Conservation (phyloP, 2,888 invertebrate species). For the Prosapia bicincta region DNA sequence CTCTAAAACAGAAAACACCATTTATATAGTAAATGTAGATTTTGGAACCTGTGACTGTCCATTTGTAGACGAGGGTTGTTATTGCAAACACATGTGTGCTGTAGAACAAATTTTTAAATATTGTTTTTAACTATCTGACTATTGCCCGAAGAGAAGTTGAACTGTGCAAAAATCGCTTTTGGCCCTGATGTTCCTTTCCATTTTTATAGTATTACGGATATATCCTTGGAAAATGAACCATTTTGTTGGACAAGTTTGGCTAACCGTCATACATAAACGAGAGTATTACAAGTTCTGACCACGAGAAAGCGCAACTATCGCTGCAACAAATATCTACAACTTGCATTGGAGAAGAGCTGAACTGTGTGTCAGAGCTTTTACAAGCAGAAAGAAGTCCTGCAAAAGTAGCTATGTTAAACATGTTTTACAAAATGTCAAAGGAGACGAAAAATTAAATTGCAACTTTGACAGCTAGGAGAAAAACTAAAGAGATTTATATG, state of each 20-base stretch:
- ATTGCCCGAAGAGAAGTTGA: conserved; percentile 2
- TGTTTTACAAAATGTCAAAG: no score
- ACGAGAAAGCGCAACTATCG: neutral
- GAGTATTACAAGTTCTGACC: neutral
- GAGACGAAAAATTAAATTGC: no score
- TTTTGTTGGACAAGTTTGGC: neutral
- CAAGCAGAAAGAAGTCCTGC: neutral
- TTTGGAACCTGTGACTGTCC: conserved; percentile 14
- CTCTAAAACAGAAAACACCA: conserved; percentile 8
- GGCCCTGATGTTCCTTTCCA: neutral
- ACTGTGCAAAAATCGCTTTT: neutral
- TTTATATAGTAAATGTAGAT: neutral
- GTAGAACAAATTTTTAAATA: conserved; percentile 7
- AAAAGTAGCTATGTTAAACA: neutral
- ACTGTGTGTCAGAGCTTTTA: neutral
- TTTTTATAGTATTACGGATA: neutral
- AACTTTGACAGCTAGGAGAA: no score
- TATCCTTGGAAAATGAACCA: neutral
- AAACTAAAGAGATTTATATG: no score
- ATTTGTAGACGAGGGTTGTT: conserved; percentile 1
- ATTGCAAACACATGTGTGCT: conserved; percentile 15
- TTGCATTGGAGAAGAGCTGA: neutral
- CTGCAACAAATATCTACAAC: neutral
- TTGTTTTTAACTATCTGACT: conserved; percentile 4
- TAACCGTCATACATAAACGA: neutral